A percentile compares a stretch with the other conserved stretches of the same genome.
These are phyloP conservation scores for Cephalopterus ornatus DNA, from an alignment of 2,113 vertebrate genomes.

Conservation along the genomic window DNA sequence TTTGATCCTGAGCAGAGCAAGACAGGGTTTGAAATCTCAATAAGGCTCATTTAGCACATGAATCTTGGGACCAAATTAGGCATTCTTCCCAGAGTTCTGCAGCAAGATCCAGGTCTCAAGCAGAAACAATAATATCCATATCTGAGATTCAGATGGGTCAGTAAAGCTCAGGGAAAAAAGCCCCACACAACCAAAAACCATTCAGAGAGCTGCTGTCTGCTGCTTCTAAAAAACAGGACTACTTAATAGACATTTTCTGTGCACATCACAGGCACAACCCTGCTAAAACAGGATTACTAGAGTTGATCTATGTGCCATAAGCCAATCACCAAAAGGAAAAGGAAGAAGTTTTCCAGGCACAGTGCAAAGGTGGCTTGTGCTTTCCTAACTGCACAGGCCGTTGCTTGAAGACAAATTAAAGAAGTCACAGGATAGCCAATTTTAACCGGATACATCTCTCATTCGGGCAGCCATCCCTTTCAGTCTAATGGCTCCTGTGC, in stretches of 20 bases:
- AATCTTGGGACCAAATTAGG: not conserved
- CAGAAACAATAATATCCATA: not conserved
- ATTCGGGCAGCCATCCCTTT: not conserved
- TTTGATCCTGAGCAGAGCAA: not conserved
- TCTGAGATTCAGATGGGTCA: not conserved
- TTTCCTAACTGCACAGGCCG: not conserved
- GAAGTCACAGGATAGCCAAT: not conserved
- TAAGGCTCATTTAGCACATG: rapidly evolving
- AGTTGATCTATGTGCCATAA: not conserved
- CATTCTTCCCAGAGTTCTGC: not conserved
- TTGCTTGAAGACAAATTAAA: not conserved
- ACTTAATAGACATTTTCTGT: not conserved
- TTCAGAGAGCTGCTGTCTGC: not conserved
- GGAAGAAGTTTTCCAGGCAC: not conserved
- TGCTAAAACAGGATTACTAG: not conserved
- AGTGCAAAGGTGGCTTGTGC: not conserved
- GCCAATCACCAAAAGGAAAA: not conserved
- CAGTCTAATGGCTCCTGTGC: rapidly evolving
- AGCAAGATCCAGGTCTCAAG: not conserved
- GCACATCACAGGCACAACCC: not conserved
- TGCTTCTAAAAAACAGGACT: not conserved
- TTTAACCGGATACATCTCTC: not conserved
- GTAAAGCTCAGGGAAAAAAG: not conserved
- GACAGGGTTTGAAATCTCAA: not conserved
- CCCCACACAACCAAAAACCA: not conserved